Base-by-base conservation (phyloP, 2,888 invertebrate species). In the Scaptomyza cyrtandrae region DNA sequence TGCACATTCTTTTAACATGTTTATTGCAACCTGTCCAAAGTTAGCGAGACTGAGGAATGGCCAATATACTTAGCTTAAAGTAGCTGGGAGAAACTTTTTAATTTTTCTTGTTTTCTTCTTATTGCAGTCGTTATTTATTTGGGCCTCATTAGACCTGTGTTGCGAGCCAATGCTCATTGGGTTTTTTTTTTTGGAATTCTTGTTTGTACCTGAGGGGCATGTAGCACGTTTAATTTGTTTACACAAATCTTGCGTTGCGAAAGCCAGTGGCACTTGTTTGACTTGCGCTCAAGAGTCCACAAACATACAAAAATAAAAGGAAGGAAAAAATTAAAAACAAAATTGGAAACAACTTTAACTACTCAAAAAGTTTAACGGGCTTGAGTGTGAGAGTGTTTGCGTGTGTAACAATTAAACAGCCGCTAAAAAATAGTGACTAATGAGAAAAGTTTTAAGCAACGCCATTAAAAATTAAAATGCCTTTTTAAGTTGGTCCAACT, bases 391-490 rank as follows among this genome's bases (percentile, higher is more conserved):
- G 13, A 13, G 48, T 33, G 16, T 49, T 37, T 52, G 37, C 5
- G 37, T 80, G 70, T 79, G 86, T 74, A 82, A 83, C 83, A 85
- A 84, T 84, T 84, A 88, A 83, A 88, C 59, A 77, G 62, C 67
- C 70, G 86, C 80, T 86, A 76, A 80, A 86, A 85, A 88, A 82
- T 86, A 88, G 84, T 84, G 71, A 84, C 84, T 88, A 84, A 84
- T 84, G 84, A 88, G 84, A 84, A 84, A 84, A 84, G 84, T 84
- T 84, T 75, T 58, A 49, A 52, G 70, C 66, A 65, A 53, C 37
- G 66, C 67, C 71, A 73, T 70, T 75, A 77, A 77, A 81, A 74
- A 68, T 56, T 66, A 72, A 75, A 75, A 39, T 68, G 48, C 64
- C 74, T 65, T 69, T 64, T 55, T 19, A 56, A 57, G 52, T 37